phyloP scores from a whole-genome alignment of 2,113 vertebrate genomes.

The Prunella fulvescens region DNA sequence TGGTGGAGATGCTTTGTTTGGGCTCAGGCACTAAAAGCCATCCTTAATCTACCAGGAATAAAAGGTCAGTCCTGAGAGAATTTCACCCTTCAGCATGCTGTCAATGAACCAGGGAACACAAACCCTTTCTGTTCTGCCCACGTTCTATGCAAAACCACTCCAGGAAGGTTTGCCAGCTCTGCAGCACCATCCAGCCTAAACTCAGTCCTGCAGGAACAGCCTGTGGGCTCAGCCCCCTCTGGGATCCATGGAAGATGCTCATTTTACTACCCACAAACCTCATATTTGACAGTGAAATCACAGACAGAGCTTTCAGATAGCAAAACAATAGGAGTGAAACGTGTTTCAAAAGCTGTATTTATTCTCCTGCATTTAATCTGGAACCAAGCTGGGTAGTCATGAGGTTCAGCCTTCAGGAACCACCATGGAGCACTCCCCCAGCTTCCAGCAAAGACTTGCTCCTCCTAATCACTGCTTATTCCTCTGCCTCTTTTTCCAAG shows the following conservation, averaged over 20 bases:
- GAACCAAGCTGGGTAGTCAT: rapidly evolving
- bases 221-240: neutral
- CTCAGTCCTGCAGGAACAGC: neutral
- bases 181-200: neutral
- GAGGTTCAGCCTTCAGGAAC: neutral
- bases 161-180: neutral
- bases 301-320: neutral
- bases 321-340: neutral
- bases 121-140: neutral
- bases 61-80: neutral
- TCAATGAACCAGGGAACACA: neutral
- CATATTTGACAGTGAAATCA: neutral
- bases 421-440: neutral
- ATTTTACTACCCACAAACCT: neutral
- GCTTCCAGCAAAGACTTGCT: neutral
- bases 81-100: neutral
- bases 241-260: neutral
- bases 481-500: neutral
- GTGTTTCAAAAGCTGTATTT: neutral
- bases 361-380: neutral
- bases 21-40: neutral
- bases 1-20: neutral
- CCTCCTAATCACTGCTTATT: neutral
- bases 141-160: neutral
- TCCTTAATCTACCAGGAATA: neutral